These are phyloP conservation scores for Ptilodon capucinus DNA, from an alignment of 2,888 invertebrate genomes.

Conservation along the genomic window DNA sequence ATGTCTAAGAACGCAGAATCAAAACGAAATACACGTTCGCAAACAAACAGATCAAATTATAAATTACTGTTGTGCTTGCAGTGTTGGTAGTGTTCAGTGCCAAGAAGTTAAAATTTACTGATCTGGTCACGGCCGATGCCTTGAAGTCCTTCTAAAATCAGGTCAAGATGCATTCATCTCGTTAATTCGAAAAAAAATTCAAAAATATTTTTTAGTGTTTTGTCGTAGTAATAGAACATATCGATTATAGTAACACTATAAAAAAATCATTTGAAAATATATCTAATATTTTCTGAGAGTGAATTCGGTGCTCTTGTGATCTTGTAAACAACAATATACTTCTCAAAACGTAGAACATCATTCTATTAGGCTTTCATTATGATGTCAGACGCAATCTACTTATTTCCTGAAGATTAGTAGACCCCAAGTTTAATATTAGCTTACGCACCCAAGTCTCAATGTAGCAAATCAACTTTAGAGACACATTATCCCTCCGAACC, in stretches of 20 bases:
- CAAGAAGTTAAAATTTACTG: conserved; percentile 9
- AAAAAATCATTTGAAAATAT: too few species aligned
- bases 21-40: background rate
- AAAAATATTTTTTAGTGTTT: too few species aligned
- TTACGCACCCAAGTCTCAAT: conserved; percentile 4
- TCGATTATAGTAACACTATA: too few species aligned
- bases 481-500: conserved; percentile 40
- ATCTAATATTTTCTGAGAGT: too few species aligned
- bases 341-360: too few species aligned
- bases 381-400: background rate
- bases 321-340: too few species aligned
- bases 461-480: conserved; percentile 38
- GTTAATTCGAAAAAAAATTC: too few species aligned
- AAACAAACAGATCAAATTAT: conserved; percentile 13
- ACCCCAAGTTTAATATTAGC: conserved; percentile 5
- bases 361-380: too few species aligned
- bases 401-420: background rate
- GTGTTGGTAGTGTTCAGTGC: conserved; percentile 16
- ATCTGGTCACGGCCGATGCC: conserved; percentile 18
- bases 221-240: too few species aligned
- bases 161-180: conserved; percentile 20
- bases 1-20: background rate
- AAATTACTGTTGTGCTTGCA: conserved; percentile 10
- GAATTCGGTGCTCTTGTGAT: too few species aligned
- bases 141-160: conserved; percentile 16